phyloP scores from a whole-genome alignment of 2,888 invertebrate species.

The Campopleginae sp. region DNA sequence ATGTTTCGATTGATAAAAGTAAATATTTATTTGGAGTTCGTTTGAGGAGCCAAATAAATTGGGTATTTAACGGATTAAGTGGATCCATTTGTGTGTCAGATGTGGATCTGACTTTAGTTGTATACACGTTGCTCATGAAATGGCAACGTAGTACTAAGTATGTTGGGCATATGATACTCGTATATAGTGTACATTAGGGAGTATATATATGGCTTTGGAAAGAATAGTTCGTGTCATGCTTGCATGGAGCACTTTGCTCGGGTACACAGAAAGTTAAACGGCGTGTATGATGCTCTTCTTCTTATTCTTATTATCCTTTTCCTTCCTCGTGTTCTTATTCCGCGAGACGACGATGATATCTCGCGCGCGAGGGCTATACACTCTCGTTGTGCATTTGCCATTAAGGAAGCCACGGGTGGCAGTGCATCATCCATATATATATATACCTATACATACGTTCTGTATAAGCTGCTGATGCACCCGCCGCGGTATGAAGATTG shows the following conservation, averaged over 20 bases:
- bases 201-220: conserved; percentile 34
- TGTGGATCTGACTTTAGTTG: not conserved
- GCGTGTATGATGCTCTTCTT: conserved; percentile 57
- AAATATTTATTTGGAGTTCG: not conserved
- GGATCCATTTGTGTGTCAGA: not conserved
- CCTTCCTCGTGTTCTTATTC: conserved; percentile 53
- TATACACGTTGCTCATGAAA: conserved; percentile 18
- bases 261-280: conserved; percentile 55
- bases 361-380: conserved; percentile 62
- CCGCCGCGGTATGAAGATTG: conserved; percentile 37
- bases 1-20: too few species aligned
- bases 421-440: conserved; percentile 31
- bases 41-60: not conserved
- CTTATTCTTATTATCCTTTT: conserved; percentile 46
- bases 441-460: conserved; percentile 6
- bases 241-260: conserved; percentile 58
- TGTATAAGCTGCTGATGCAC: conserved; percentile 33
- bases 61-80: conserved; percentile 17
- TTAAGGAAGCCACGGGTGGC: conserved; percentile 67
- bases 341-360: conserved; percentile 63
- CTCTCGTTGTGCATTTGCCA: conserved; percentile 66
- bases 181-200: conserved; percentile 1
- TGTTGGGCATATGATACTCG: conserved; percentile 1
- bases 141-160: not conserved
- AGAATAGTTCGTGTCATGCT: conserved; percentile 57